A percentile compares a stretch with the other conserved stretches of the same genome.
These are phyloP conservation scores for Drosophila emarginata DNA, from an alignment of 2,888 invertebrate genomes.

Conservation along the genomic window DNA sequence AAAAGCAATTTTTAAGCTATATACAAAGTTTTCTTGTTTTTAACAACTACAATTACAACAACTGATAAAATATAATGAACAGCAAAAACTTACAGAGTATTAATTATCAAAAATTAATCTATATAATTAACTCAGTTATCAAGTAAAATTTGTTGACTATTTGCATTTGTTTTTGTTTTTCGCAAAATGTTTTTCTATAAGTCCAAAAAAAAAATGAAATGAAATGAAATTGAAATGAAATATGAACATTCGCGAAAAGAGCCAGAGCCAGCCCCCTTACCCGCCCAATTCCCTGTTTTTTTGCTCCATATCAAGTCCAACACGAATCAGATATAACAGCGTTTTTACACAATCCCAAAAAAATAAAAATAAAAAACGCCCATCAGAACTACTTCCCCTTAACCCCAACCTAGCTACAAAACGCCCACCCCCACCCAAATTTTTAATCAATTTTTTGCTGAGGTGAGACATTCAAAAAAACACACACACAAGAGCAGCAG, in stretches of 20 bases:
- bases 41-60: constrained; percentile 62
- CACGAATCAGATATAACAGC: constrained; percentile 20
- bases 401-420: constrained; percentile 31
- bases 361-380: neutral
- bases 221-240: constrained; percentile 29
- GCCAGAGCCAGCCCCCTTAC: constrained; percentile 35
- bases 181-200: constrained; percentile 67
- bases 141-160: constrained; percentile 69
- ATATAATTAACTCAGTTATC: constrained; percentile 64
- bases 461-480: constrained; percentile 83
- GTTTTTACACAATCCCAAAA: constrained; percentile 2
- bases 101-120: constrained; percentile 55
- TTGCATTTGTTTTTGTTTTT: constrained; percentile 81
- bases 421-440: neutral
- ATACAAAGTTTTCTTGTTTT: constrained; percentile 78
- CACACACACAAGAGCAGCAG: constrained; percentile 80
- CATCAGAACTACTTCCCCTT: neutral
- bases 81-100: constrained; percentile 43
- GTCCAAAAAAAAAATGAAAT: constrained; percentile 23
- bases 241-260: constrained; percentile 51
- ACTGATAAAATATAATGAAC: constrained; percentile 32
- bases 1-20: constrained; percentile 49
- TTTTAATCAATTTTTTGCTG: constrained; percentile 76
- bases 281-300: constrained; percentile 11
- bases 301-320: constrained; percentile 15